Percentiles rank a stretch among this genome's conserved stretches.
Conservation (phyloP, 1,140 invertebrate species). For the Physella acuta region DNA sequence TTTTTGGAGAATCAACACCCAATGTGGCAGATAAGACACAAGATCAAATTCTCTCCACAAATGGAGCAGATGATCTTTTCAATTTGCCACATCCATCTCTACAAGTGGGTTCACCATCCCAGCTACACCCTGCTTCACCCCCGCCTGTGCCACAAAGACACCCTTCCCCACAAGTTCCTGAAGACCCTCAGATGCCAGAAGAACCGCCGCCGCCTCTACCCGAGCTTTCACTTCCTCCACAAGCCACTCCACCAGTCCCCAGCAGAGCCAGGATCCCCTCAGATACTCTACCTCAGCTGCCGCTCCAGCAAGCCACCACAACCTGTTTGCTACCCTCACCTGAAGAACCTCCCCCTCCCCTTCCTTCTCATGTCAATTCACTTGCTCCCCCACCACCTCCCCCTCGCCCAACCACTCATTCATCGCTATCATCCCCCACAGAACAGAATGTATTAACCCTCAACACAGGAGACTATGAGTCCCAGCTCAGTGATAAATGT, state of each 20-base stretch:
- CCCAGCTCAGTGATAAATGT: background rate
- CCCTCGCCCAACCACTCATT: background rate
- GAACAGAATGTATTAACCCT: no score
- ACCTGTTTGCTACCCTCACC: conserved; percentile 44
- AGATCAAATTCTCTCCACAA: no score
- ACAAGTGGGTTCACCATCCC: no score
- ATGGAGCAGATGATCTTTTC: no score
- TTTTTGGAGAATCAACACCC: background rate
- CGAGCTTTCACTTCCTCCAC: conserved; percentile 32
- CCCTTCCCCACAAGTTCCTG: conserved; percentile 3
- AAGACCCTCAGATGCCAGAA: background rate
- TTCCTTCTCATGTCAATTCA: conserved; percentile 30
- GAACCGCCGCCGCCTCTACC: conserved; percentile 1
- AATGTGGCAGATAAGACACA: no score
- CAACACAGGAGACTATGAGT: background rate
- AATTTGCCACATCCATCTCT: no score
- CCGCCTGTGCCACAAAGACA: background rate
- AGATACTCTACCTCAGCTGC: conserved; percentile 5
- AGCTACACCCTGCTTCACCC: background rate
- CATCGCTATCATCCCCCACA: background rate
- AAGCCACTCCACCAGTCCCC: conserved; percentile 47
- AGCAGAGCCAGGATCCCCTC: conserved; percentile 19
- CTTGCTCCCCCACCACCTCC: conserved; percentile 25
- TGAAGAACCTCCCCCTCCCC: conserved; percentile 47
- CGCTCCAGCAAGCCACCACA: no score